Base-by-base conservation (phyloP, 2,888 invertebrate genomes). In the Julus scanicus region DNA sequence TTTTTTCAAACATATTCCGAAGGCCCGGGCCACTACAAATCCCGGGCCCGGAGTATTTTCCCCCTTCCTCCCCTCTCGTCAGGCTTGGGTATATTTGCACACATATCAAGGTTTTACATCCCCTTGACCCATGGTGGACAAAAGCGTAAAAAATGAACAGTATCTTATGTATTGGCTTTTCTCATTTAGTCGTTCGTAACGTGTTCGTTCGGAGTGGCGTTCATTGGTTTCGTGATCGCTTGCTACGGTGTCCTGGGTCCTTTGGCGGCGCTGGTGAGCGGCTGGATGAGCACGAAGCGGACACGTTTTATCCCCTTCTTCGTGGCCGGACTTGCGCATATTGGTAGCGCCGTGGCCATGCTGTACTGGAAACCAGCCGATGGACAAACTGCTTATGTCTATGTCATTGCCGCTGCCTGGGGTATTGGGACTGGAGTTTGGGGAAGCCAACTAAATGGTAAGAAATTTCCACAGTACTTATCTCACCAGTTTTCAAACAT, bases 191-290 rank as follows among this genome's bases (percentile, higher is more conserved):
- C 89, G 5, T 89, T 88, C 80, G 89, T 89, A 1, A 89, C 88
- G 2, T 89, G 89, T 63, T 48, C 86, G 37, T 20, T 89, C 15
- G 89, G 90, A 0, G 83, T 89, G 4, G 90, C 91, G 85, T 92
- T 93, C 91, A 93, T 93, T 29, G 93, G 93, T 2, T 93, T 92
- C 89, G 92, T 92, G 13, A 92, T 93, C 92, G 92, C 93, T 44
- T 91, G 92, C 40, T 92, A 92, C 89, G 93, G 93, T 1, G 89
- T 92, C 2, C 91, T 91, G 29, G 92, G 92, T 48, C 92, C 93
- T 3, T 86, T 92, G 37, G 92, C 92, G 87, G 92, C 93, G 4
- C 91, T 92, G 83, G 90, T 92, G n/a, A 92, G 92, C 89, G 93
- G 93, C 5, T 91, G 91, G 86, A 89, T 92, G 39, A 90, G 90